phyloP scores from a whole-genome alignment of 2,113 vertebrate genomes.

The Salminus brasiliensis region DNA sequence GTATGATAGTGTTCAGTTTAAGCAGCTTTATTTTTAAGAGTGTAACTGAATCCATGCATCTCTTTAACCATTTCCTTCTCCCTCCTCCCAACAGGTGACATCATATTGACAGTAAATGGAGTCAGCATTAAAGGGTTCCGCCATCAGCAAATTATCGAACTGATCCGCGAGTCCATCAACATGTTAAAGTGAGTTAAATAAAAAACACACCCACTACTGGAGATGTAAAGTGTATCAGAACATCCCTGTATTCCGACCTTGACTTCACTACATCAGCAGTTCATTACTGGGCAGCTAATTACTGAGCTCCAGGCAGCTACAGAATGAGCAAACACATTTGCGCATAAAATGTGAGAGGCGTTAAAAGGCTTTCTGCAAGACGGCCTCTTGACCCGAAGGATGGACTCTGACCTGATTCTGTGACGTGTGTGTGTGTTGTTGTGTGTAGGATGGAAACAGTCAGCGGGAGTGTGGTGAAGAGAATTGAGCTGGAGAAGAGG shows the following conservation, averaged over 20 bases:
- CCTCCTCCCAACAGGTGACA: constrained; percentile 77
- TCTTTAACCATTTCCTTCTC: background rate
- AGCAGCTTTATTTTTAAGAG: no score
- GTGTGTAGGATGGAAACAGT: constrained; percentile 84
- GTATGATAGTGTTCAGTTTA: no score
- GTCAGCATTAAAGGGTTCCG: constrained; percentile 79
- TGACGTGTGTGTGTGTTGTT: background rate
- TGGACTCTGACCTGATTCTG: background rate
- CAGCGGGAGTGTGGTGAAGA: constrained; percentile 83
- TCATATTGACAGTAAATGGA: constrained; percentile 87
- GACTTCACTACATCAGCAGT: no score
- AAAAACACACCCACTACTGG: background rate
- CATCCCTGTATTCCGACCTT: background rate
- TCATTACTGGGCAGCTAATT: background rate
- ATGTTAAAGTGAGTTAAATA: constrained; percentile 80
- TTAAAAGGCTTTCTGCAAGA: background rate
- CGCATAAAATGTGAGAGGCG: background rate
- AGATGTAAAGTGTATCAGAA: background rate
- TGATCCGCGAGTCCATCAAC: constrained; percentile 87
- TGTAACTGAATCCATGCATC: background rate
- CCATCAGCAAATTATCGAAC: constrained; percentile 83
- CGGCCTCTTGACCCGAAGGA: background rate
- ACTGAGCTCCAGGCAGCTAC: background rate
- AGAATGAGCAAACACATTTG: background rate
- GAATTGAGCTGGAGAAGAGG: constrained; percentile 86